phyloP scores from a whole-genome alignment of 2,797 vertebrate genomes.

The Nyctibius grandis region DNA sequence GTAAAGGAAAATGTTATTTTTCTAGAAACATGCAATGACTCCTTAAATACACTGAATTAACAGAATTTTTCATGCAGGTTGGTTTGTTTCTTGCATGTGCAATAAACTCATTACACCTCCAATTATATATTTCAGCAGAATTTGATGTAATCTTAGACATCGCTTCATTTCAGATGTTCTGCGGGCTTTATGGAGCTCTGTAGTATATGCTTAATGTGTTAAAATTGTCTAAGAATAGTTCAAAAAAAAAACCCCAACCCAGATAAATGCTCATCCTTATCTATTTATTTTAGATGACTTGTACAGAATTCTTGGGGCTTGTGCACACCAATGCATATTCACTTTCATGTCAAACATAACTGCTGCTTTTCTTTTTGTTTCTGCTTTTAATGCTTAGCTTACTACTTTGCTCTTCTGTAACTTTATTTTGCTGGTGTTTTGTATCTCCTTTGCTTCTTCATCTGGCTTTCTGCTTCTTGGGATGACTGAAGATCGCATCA shows the following conservation, averaged over 20 bases:
- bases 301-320: background rate
- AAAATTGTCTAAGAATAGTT: background rate
- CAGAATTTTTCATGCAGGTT: background rate
- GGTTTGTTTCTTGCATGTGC: background rate
- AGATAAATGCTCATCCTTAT: background rate
- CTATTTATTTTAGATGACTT: background rate
- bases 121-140: background rate
- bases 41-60: background rate
- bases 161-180: background rate
- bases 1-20: background rate
- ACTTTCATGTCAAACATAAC: background rate
- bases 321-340: background rate
- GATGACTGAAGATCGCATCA: constrained; percentile 87
- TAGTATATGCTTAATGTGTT: background rate
- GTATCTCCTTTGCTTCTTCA: constrained; percentile 72
- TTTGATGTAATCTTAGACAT: background rate
- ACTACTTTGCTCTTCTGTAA: constrained; percentile 68
- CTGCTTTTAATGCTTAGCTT: constrained; percentile 68
- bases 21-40: background rate
- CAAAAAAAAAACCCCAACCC: background rate
- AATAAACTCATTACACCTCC: background rate
- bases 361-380: constrained; percentile 65
- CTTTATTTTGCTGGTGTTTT: constrained; percentile 76
- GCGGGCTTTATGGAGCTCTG: background rate
- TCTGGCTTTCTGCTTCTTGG: constrained; percentile 79